Base-by-base conservation (phyloP, 2,888 invertebrate species). In the Ischnura elegans region DNA sequence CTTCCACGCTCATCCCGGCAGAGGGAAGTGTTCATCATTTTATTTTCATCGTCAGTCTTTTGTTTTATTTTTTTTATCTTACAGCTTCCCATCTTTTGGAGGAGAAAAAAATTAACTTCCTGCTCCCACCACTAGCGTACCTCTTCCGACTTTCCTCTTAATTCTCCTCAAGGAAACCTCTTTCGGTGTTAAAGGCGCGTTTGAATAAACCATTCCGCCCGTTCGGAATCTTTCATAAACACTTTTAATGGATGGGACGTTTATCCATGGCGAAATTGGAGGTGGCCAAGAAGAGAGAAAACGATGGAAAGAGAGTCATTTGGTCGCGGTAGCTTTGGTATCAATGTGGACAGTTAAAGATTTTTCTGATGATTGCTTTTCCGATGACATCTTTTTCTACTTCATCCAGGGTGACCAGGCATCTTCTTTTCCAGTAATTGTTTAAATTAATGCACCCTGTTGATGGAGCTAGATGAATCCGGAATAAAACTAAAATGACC, bases 171-270 rank as follows among this genome's bases (percentile, higher is more conserved):
- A 13, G 61, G n/a, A 61, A 61, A 61, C 16, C 42, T 43, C 42
- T 85, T 85, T 85, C 51, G 43, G 42, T 3, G 42, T 42, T 85
- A 43, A 85, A 85, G 43, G 85, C 43, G 43, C 43, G 21, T 85
- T 85, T 85, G 42, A 85, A 85, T 85, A 85, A 85, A 85, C 43
- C 85, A 85, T 85, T 85, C n/a, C 51, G 21, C 25, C 25, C 85
- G 43, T 43, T 21, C 85, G 61, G 61, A 61, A 61, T 61, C 61
- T 61, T 61, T 61, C 61, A 61, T 61, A 61, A 61, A 61, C 61
- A 61, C 61, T 61, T n/a, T 61, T 5, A 61, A 61, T 61, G 61
- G n/a, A n/a, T 61, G 25, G 61, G n/a, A 61, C 61, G 61, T 61
- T 61, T 61, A 61, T 61, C 61, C 61, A 4, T 61, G 61, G n/a